A percentile compares a stretch with the other conserved stretches of the same genome.
Evolutionary conservation across 2,113 vertebrate species (phyloP).

Genomic region (Hemiprocne comata): DNA sequence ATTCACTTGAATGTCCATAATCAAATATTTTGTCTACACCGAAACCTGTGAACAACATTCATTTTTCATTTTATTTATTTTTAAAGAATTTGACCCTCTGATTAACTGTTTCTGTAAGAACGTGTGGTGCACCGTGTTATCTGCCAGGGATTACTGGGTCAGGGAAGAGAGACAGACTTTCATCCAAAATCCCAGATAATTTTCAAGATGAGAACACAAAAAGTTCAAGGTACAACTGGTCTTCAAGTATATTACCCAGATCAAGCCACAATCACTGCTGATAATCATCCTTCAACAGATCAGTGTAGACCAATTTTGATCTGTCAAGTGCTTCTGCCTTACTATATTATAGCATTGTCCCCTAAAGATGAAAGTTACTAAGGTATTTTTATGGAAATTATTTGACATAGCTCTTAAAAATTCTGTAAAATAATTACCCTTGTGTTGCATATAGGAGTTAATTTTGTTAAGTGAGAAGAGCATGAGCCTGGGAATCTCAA

Average conservation of each 20-base stretch:
- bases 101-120: neutral
- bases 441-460: neutral
- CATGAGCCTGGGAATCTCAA: neutral
- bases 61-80: neutral
- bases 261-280: neutral
- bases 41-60: neutral
- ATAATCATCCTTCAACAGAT: neutral
- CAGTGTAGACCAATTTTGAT: neutral
- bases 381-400: neutral
- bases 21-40: neutral
- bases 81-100: neutral
- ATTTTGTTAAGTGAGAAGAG: neutral
- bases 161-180: neutral
- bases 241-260: neutral
- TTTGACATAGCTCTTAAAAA: constrained; percentile 6
- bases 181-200: neutral
- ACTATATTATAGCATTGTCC: neutral
- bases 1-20: neutral
- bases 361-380: neutral
- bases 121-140: fast-evolving
- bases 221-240: neutral
- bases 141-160: neutral
- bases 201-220: neutral
- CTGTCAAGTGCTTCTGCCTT: neutral
- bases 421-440: constrained; percentile 28